Conservation (phyloP, 2,888 invertebrate genomes). For the Habrosyne pyritoides region DNA sequence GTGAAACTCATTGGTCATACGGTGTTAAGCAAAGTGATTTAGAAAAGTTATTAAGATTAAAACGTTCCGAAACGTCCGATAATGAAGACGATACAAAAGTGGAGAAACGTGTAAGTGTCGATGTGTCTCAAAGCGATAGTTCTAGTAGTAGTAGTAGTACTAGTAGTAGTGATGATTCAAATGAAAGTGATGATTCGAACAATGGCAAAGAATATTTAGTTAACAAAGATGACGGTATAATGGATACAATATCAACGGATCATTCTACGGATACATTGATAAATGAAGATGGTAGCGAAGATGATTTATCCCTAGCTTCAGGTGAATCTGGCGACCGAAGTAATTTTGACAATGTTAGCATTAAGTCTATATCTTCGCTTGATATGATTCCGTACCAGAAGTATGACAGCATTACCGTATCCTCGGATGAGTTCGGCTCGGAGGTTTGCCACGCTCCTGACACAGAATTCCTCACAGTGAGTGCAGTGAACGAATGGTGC, state of each 20-base stretch:
- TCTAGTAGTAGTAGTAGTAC: constrained; percentile 45
- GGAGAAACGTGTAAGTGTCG: constrained; percentile 19
- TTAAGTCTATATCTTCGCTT: constrained; percentile 77
- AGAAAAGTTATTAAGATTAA: constrained; percentile 71
- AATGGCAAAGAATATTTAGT: constrained; percentile 64
- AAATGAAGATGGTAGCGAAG: constrained; percentile 72
- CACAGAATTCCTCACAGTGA: constrained; percentile 76
- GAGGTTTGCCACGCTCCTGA: constrained; percentile 78
- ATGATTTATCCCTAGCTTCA: constrained; percentile 61
- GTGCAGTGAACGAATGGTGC: constrained; percentile 82
- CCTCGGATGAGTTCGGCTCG: constrained; percentile 79
- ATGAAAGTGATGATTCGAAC: constrained; percentile 59
- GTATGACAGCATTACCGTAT: constrained; percentile 79
- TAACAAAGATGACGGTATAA: constrained; percentile 65
- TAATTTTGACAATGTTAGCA: constrained; percentile 80
- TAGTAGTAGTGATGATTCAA: constrained; percentile 56
- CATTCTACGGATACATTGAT: constrained; percentile 78
- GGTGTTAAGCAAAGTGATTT: constrained; percentile 76
- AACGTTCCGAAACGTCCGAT: constrained; percentile 70
- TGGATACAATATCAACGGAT: constrained; percentile 71
- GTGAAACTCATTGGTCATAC: constrained; percentile 77
- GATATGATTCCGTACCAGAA: constrained; percentile 80
- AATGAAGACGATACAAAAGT: constrained; percentile 63
- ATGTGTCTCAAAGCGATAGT: constrained; percentile 37
- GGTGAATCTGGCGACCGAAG: constrained; percentile 67